Conservation (phyloP, 2,113 vertebrate species). For the Plecotus auritus region DNA sequence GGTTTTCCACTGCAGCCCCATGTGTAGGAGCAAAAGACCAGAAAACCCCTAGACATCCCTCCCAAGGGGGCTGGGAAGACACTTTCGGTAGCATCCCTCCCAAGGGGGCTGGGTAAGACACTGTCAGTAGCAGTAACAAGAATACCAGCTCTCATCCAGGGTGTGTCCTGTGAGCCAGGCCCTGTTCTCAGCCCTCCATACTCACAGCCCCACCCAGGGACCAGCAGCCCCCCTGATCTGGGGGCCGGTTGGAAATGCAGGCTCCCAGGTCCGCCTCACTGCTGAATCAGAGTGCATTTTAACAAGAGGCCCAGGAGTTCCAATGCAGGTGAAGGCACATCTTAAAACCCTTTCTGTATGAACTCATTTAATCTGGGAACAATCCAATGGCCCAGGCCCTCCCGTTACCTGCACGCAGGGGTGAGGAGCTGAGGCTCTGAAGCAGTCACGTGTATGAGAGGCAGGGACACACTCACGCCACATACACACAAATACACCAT, state of each 20-base stretch:
- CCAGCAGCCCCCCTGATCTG: not conserved
- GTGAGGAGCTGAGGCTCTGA: not conserved
- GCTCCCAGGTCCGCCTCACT: no score
- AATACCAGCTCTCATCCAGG: not conserved
- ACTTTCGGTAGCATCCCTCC: rapidly evolving
- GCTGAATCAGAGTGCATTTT: not conserved
- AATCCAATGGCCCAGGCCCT: not conserved
- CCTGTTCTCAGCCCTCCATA: not conserved
- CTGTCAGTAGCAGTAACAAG: no score
- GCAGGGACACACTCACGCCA: no score
- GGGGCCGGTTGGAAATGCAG: not conserved
- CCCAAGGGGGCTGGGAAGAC: not conserved
- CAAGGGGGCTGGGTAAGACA: not conserved
- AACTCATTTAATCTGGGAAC: not conserved
- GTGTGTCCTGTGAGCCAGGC: rapidly evolving
- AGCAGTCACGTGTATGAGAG: not conserved
- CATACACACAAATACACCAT: no score
- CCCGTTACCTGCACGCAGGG: not conserved
- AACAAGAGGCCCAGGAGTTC: not conserved
- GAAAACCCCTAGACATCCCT: no score
- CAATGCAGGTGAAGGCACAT: not conserved
- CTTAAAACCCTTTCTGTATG: not conserved
- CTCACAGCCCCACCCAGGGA: not conserved
- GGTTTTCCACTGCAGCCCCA: not conserved
- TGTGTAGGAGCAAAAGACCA: not conserved